Evolutionary conservation across 30 jellyfish, hydroid and myxozoan species (phyloP), one percentile per base, ranked within the genome.

Genomic region (Turritopsis dohrnii): DNA sequence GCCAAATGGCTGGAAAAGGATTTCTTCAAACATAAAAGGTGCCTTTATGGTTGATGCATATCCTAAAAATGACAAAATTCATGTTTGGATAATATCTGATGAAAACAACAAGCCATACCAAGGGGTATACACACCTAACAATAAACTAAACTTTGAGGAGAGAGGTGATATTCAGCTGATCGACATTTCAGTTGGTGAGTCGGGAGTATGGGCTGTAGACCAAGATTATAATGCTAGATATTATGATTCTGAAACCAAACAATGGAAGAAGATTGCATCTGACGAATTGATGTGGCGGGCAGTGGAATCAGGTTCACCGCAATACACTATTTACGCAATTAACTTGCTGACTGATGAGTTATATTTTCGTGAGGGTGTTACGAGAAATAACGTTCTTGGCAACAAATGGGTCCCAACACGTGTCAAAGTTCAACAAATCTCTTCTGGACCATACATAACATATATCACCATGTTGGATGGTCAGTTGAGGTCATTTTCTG

Each of bases 191-290:
- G 76, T 95, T 75, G 98, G 98, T 4, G 98, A 83, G 71, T 81
- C 95, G 75, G 98, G 98, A 0, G 96, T 93, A 9, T 93, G 98
- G 98, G 98, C 94, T 16, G 53, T 93, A 1, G 90, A 85, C 54
- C 73, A 21, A 18, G 27, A 72, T 52, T 88, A 89, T 17, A 75
- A 76, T 5, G 52, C 87, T 28, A 72, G 80, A 53, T 86, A 75
- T 28, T 71, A 0, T 28, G 41, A 82, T 71, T 1, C 52, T n/a
- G 31, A 69, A 0, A 24, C 73, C 72, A 71, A 82, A 82, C 21
- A 72, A 18, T 82, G 96, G 27, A 79, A 65, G 27, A 85, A 84
- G 28, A 87, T 85, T 22, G 88, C 96, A 0, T 89, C 90, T 0
- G 84, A 88, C 16, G 31, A 66, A 24, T 5, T 17, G 16, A 77